Conservation (phyloP, 2,113 vertebrate species). For the Nyctibius bracteatus region DNA sequence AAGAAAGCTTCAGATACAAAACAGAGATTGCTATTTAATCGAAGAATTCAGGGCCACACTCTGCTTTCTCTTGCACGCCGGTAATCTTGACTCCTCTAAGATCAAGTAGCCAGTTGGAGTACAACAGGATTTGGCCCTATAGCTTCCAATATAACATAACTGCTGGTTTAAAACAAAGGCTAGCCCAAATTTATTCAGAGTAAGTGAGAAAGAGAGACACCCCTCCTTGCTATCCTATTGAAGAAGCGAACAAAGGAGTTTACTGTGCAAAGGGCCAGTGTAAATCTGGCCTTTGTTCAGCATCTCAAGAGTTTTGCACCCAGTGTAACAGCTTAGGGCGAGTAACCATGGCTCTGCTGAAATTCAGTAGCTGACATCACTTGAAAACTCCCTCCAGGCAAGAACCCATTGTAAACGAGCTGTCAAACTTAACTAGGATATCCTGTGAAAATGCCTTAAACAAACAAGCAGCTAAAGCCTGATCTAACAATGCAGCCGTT, state of each 20-base stretch:
- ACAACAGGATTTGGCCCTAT: not conserved
- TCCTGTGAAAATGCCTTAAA: conserved; percentile 38
- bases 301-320: not conserved
- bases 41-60: not conserved
- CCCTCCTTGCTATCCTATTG: not conserved
- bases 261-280: not conserved
- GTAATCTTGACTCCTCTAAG: not conserved
- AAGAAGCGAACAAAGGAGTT: not conserved
- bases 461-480: conserved; percentile 27
- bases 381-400: conserved; percentile 39
- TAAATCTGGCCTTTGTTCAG: not conserved
- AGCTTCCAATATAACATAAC: not conserved
- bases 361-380: conserved; percentile 44
- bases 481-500: not conserved
- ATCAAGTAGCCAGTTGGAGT: not conserved
- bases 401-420: conserved; percentile 56
- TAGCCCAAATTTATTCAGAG: not conserved
- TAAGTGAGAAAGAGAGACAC: not conserved
- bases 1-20: not conserved
- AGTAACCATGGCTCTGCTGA: not conserved
- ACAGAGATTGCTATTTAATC: not conserved
- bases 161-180: not conserved
- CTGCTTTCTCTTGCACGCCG: not conserved
- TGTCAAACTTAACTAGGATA: conserved; percentile 44
- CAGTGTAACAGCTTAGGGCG: not conserved